Evolutionary conservation across 2,888 invertebrate species (phyloP), one percentile per base, ranked within the genome.

Genomic region (Caenorhabditis becei): DNA sequence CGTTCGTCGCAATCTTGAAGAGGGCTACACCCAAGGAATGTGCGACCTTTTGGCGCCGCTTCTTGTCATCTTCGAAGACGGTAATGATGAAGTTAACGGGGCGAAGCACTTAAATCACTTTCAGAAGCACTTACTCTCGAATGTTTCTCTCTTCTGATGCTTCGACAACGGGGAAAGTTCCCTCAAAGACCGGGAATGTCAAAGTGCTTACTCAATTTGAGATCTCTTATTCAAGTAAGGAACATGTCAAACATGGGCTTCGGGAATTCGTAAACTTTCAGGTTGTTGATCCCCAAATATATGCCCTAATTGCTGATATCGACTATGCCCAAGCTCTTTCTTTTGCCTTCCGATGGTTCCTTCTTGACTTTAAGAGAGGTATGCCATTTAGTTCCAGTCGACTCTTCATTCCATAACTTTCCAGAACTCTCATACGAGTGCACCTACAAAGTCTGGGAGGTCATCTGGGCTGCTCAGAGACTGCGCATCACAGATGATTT

Each of bases 1-100:
- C 92, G 97, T 97, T 2, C 97, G 97, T 96, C 95, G 97, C 91
- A 95, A 97, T 91, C 92, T 97, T 86, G 96, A 97, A 61, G 94
- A 95, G 44, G 97, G 97, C 14, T 97, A 97, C 92, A 96, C 97
- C 94, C 97, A 97, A 92, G 97, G 97, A 88, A 97, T 97, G 97
- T 97, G 97, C 92, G 97, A 97, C 92, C 93, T 97, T 78, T 96
- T 95, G 0, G 97, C 97, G 0, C 97, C 97, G 0, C 93, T 97
- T 1, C 93, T 97, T 23, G 97, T 97, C 18, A 95, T 96, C 90
- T 95, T 96, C 92, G 95, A 96, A 90, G 96, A 97, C 91, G 93
- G 93, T 93, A 41, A 41, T 41, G 44, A 58, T 3, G 20, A 1
- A 32, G 10, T 10, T 32, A 32, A 56, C 20, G 5, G 7, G 1